Percentiles rank a stretch among this genome's conserved stretches.
Conservation (phyloP, 2,888 invertebrate species). For the Cancer borealis region DNA sequence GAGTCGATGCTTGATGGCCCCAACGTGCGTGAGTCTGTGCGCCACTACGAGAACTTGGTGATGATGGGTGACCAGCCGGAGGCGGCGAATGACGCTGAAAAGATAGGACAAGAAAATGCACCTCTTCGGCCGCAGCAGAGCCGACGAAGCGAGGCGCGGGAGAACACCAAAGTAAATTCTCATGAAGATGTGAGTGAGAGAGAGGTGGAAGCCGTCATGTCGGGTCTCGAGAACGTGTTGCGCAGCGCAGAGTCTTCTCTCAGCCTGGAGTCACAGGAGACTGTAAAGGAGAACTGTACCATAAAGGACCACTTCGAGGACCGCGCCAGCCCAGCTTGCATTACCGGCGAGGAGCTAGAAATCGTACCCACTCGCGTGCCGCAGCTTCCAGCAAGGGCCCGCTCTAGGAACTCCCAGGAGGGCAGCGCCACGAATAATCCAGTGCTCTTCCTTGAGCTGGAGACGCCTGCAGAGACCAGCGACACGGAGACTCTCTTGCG, state of each 20-base stretch:
- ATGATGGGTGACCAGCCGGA: conserved; percentile 68
- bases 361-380: conserved; percentile 75
- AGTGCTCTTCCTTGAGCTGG: conserved; percentile 69
- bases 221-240: conserved; percentile 72
- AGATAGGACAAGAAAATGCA: conserved; percentile 35
- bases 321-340: conserved; percentile 74
- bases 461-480: conserved; percentile 76
- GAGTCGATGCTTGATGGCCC: conserved; percentile 57
- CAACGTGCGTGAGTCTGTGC: conserved; percentile 73
- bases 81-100: not conserved
- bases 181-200: conserved; percentile 66
- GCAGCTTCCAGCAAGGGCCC: conserved; percentile 66
- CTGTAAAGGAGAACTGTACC: conserved; percentile 73
- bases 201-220: conserved; percentile 75
- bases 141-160: not conserved
- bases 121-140: not conserved
- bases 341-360: conserved; percentile 68
- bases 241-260: conserved; percentile 75
- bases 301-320: conserved; percentile 67
- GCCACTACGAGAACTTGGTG: conserved; percentile 75
- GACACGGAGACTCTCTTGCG: conserved; percentile 73
- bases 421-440: conserved; percentile 65
- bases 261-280: conserved; percentile 72
- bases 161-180: not conserved
- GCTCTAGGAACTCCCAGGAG: conserved; percentile 58